Base-by-base conservation (phyloP, 37 sponge, comb jelly and placozoan genomes). In the Lycopodina hypogea region DNA sequence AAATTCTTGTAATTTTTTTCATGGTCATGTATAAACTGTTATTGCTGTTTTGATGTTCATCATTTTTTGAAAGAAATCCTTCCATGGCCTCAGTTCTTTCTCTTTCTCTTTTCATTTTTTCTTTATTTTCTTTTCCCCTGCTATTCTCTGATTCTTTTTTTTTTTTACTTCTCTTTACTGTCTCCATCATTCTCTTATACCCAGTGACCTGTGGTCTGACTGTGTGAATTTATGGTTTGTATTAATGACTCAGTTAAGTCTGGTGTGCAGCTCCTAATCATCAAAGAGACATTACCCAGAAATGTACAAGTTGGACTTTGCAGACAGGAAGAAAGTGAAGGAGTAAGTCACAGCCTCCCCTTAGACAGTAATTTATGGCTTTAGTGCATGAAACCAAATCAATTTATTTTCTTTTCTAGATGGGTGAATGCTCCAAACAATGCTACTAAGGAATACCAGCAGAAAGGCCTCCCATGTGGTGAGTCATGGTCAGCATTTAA, bases 181-280 rank as follows among this genome's bases (percentile, higher is more conserved):
- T n/a, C n/a, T n/a, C n/a, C n/a, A n/a, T n/a, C n/a, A n/a, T n/a
- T n/a, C n/a, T n/a, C n/a, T 45, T 9, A 4, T 45, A 4, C 48
- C 35, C 81, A 92, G 93, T 82, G 82, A 57, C 93, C 93, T 42
- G 88, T 88, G 23, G 87, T 92, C 42, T 57, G 86, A 66, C 70
- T 92, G 66, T 81, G 63, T 69, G 93, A 92, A 40, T 78, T 92
- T 17, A 84, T 84, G 56, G 93, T 81, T 18, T 36, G 93, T 0
- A 71, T 84, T 40, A 84, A 92, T 56, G 88, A 74, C 2, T 77
- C 93, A 41, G 84, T 84, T 8, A 89, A 80, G 78, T 42, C 84
- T 15, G 88, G 80, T 30, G 81, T 87, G 19, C 88, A 92, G 78
- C 82, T 92, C 28, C 57, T 87, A 23, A 67, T 92, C 2, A 37